Evolutionary conservation across 2,113 vertebrate genomes (phyloP).

Genomic region (Peromyscus californicus): DNA sequence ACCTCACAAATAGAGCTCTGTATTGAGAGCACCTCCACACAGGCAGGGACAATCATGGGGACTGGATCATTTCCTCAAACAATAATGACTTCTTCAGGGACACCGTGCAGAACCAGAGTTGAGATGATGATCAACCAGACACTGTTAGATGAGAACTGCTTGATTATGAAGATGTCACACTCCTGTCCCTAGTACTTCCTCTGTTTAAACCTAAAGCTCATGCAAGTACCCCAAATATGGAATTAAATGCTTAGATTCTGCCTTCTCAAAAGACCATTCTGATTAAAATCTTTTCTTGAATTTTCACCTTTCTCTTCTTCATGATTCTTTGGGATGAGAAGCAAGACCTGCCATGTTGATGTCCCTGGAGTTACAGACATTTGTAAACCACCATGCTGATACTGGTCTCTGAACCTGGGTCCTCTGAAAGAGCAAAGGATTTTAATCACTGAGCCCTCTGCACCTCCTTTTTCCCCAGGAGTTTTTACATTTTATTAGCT

Average conservation of each 20-base stretch:
- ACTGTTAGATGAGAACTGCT: not conserved
- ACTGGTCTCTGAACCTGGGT: not conserved
- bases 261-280: not conserved
- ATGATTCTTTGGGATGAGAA: not conserved
- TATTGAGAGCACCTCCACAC: not conserved
- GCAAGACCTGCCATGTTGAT: not conserved
- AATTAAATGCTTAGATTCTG: not conserved
- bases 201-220: not conserved
- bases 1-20: not conserved
- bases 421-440: not conserved
- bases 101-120: not conserved
- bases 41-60: not conserved
- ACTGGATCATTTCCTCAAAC: not conserved
- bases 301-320: not conserved
- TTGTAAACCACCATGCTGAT: not conserved
- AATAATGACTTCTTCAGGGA: not conserved
- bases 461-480: not conserved
- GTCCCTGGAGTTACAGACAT: not conserved
- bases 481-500: not conserved
- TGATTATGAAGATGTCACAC: not conserved
- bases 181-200: not conserved
- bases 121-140: not conserved
- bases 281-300: not conserved
- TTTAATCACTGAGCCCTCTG: not conserved
- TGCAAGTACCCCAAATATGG: not conserved